Conservation (phyloP, 2,888 invertebrate genomes). For the Drosophila mimica region DNA sequence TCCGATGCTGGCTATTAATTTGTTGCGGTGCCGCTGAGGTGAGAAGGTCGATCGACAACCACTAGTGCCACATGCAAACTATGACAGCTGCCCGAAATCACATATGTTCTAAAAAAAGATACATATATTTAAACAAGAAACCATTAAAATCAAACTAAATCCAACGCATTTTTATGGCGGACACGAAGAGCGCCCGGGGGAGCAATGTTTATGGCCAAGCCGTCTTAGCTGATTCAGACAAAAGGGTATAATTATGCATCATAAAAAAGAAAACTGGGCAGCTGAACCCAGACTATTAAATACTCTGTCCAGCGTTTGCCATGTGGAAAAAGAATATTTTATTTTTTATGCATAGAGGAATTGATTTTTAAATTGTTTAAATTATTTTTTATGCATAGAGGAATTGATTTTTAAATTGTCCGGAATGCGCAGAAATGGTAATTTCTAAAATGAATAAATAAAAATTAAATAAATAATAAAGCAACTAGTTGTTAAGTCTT, state of each 20-base stretch:
- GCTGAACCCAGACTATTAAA: background rate
- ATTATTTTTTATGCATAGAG: background rate
- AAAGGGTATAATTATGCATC: slow-evolving; percentile 72
- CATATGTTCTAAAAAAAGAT: slow-evolving; percentile 45
- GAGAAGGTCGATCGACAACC: slow-evolving; percentile 31
- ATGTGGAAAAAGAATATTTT: background rate
- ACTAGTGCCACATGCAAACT: slow-evolving; percentile 1
- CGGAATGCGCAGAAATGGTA: too few relatives aligned
- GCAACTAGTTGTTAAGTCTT: too few relatives aligned
- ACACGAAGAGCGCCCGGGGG: slow-evolving; percentile 30
- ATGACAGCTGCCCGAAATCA: slow-evolving; percentile 45
- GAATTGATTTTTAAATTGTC: background rate
- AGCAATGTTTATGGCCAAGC: slow-evolving; percentile 44
- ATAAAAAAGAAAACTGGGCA: slow-evolving; percentile 48
- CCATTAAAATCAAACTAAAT: slow-evolving; percentile 69
- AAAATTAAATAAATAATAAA: too few relatives aligned
- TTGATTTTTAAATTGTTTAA: background rate
- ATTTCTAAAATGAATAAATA: too few relatives aligned
- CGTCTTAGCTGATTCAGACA: slow-evolving; percentile 44
- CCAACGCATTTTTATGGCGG: slow-evolving; percentile 52
- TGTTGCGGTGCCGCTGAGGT: slow-evolving; percentile 55
- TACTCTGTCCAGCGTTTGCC: slow-evolving; percentile 6
- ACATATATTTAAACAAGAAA: slow-evolving; percentile 64
- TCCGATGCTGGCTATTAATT: slow-evolving; percentile 57
- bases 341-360: background rate